Percentiles rank a stretch among this genome's conserved stretches.
Evolutionary conservation across 2,888 invertebrate genomes (phyloP).

Genomic region (Zaprionus bogoriensis): DNA sequence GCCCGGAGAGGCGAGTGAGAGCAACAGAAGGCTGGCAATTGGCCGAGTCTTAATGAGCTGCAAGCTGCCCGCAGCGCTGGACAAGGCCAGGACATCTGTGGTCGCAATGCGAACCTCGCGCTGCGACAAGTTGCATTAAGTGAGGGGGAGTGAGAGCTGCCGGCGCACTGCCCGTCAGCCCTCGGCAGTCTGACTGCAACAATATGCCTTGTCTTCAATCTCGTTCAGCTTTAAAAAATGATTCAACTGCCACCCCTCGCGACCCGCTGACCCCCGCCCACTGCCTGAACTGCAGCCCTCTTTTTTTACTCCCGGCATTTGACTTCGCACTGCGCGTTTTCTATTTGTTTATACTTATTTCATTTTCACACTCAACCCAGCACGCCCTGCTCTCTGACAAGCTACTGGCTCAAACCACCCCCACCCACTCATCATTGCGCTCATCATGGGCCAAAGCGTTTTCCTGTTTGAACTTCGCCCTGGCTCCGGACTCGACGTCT

Average conservation of each 20-base stretch:
- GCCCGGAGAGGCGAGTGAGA: slow-evolving; percentile 12
- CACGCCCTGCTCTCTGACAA: slow-evolving; percentile 12
- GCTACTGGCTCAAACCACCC: neutral
- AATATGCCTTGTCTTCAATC: slow-evolving; percentile 30
- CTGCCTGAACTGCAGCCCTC: neutral
- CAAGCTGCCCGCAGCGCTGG: slow-evolving; percentile 15
- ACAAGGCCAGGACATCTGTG: slow-evolving; percentile 39
- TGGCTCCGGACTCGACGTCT: slow-evolving; percentile 20
- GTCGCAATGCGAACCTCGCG: too few relatives aligned
- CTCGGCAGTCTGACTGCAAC: slow-evolving; percentile 26
- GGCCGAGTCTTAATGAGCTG: slow-evolving; percentile 59
- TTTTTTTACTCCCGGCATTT: slow-evolving; percentile 37
- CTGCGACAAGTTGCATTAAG: slow-evolving; percentile 39
- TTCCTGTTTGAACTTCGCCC: slow-evolving; percentile 58
- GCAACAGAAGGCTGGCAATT: slow-evolving; percentile 15
- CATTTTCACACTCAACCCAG: slow-evolving; percentile 62
- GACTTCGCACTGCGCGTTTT: slow-evolving; percentile 52
- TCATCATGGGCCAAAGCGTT: slow-evolving; percentile 31
- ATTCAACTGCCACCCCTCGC: slow-evolving; percentile 10
- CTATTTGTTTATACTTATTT: slow-evolving; percentile 76
- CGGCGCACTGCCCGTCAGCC: neutral
- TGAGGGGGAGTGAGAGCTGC: slow-evolving; percentile 26
- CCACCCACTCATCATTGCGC: slow-evolving; percentile 9
- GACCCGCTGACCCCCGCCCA: neutral
- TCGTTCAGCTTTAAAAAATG: slow-evolving; percentile 23